A percentile compares a stretch with the other conserved stretches of the same genome.
Evolutionary conservation across 2,113 vertebrate species (phyloP).

Genomic region (Albula glossodonta): DNA sequence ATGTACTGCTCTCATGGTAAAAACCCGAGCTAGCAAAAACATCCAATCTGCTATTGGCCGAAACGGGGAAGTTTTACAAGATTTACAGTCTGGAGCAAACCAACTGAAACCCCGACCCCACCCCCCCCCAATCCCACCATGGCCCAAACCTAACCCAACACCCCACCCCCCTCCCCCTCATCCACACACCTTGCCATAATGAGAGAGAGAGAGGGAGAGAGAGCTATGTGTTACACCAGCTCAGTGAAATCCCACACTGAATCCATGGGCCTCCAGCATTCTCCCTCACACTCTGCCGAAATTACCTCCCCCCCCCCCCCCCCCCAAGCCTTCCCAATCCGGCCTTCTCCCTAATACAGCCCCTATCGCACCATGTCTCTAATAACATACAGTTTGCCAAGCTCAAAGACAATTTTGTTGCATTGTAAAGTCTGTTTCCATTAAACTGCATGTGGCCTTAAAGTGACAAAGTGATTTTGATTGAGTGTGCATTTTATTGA

Average conservation of each 20-base stretch:
- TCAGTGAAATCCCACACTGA: background rate
- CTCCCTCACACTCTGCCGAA: background rate
- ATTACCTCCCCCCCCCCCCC: constrained; percentile 6
- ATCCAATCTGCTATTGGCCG: background rate
- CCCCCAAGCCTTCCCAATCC: background rate
- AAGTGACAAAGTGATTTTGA: no score
- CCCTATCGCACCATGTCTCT: background rate
- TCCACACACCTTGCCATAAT: background rate
- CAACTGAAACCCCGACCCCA: background rate
- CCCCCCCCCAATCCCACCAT: no score
- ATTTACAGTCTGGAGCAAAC: background rate
- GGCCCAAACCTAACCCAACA: no score
- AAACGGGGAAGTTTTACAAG: background rate
- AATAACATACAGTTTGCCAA: no score
- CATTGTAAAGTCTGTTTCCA: no score
- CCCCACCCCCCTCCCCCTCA: background rate
- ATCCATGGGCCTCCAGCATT: background rate
- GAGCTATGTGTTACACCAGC: background rate
- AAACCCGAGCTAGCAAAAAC: background rate
- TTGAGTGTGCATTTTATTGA: no score
- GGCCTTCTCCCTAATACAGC: no score
- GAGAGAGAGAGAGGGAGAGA: no score
- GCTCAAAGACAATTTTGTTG: no score
- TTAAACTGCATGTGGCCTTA: no score
- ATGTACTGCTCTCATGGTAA: background rate